These are phyloP conservation scores for Eudyptes chrysolophus DNA, from an alignment of 2,113 vertebrate species.

Conservation along the genomic window DNA sequence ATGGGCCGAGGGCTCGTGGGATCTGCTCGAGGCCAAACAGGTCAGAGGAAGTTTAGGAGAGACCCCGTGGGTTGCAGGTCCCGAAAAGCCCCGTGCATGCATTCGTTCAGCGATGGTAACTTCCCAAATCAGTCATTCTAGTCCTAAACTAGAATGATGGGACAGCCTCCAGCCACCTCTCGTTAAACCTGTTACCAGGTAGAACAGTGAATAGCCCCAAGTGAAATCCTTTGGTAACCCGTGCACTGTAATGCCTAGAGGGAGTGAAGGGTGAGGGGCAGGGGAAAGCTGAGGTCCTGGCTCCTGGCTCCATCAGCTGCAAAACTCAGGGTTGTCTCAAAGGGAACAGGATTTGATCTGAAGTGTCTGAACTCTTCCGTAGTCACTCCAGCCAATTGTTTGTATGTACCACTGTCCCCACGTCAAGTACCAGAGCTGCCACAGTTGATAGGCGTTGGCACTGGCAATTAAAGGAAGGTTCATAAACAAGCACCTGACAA, in stretches of 20 bases:
- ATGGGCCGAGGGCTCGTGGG: rapidly evolving
- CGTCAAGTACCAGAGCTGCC: not conserved
- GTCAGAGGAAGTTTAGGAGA: not conserved
- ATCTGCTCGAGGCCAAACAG: not conserved
- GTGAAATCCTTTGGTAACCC: not conserved
- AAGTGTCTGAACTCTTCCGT: not conserved
- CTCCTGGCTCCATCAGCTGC: not conserved
- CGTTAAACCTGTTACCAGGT: not conserved
- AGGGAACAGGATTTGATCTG: not conserved
- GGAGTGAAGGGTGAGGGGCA: not conserved
- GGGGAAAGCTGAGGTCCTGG: not conserved
- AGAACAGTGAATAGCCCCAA: not conserved
- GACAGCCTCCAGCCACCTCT: not conserved
- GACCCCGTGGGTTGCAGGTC: not conserved
- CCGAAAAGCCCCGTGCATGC: not conserved
- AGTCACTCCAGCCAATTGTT: not conserved
- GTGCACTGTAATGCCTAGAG: not conserved
- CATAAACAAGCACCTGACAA: not conserved
- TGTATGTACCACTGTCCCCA: not conserved
- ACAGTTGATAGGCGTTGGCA: not conserved
- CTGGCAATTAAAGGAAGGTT: not conserved
- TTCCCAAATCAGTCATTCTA: not conserved
- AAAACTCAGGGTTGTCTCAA: not conserved
- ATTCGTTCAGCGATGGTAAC: not conserved
- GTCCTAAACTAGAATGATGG: not conserved